Base-by-base conservation (phyloP, 2,888 invertebrate genomes). In the Mesorhabditis spiculigera region DNA sequence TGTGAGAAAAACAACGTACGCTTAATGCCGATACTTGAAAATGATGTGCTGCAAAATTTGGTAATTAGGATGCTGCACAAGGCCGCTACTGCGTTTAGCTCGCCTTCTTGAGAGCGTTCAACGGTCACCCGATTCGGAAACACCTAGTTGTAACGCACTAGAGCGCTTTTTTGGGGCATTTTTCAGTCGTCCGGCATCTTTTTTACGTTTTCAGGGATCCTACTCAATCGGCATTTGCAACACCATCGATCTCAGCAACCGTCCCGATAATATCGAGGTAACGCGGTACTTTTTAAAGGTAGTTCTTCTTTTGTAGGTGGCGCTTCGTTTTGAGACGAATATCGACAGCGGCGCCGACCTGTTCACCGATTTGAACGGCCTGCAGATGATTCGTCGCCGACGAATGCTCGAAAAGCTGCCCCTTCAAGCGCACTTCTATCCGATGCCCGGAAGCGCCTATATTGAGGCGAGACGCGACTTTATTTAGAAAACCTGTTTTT, bases 401-500 rank as follows among this genome's bases (percentile, higher is more conserved):
- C 91, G 92, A 80, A 90, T 91, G 73, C 91, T 93, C 80, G 89
- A 90, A 1, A 96, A 96, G 88, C 87, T 98, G 42, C 96, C 97
- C 0, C 86, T 95, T 0, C 97, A 98, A 89, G 98, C 92, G 0
- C 95, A 98, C 88, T 95, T 92, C 87, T 98, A 97, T 88, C 98
- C 98, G 3, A 91, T 98, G 87, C 91, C 96, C 0, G 90, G 92
- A 0, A 91, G 91, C 76, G 92, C 92, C 0, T 96, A 91, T 86
- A 91, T 97, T 66, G 88, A 90, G 73, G 70, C 58, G n/a, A 50
- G n/a, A 50, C 28, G 28, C 3, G 28, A 28, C 28, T 28, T 13
- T 10, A n/a, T n/a, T 61, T 63, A 63, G 62, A 13, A 43, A 62
- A 6, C 41, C 10, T 6, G 45, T 67, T 61, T 50, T 67, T 65